These are phyloP conservation scores for Halyomorpha halys DNA, from an alignment of 1,140 invertebrate genomes.

Conservation along the genomic window DNA sequence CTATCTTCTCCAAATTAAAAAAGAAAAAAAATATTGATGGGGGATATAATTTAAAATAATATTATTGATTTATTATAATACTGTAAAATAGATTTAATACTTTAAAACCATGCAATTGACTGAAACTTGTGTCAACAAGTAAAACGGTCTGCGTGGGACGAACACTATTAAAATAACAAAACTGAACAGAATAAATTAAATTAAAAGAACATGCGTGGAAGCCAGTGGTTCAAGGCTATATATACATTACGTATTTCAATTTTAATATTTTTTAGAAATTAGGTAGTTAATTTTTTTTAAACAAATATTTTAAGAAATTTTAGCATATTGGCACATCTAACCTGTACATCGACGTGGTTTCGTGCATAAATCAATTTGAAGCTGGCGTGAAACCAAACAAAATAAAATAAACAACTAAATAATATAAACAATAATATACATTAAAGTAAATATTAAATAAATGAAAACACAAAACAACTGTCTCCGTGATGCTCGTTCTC, in stretches of 20 bases:
- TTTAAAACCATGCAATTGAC: conserved; percentile 15
- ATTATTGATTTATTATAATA: background rate
- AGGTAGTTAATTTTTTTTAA: background rate
- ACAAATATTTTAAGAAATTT: conserved; percentile 1
- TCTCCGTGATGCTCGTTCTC: conserved; percentile 8
- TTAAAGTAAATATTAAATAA: background rate
- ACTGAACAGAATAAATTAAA: background rate
- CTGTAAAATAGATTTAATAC: background rate
- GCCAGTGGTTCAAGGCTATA: conserved; percentile 23
- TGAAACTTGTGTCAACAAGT: conserved; percentile 15
- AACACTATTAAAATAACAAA: conserved; percentile 3
- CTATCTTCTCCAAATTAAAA: too few relatives aligned
- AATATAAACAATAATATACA: background rate
- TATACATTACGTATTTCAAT: conserved; percentile 14
- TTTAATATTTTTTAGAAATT: background rate
- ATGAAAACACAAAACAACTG: conserved; percentile 2
- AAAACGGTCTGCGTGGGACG: conserved; percentile 16
- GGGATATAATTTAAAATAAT: too few relatives aligned
- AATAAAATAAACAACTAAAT: conserved; percentile 15
- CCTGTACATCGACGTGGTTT: conserved; percentile 13
- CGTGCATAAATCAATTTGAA: conserved; percentile 16
- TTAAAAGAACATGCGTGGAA: conserved; percentile 16
- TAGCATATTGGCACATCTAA: conserved; percentile 18
- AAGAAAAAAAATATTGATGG: too few relatives aligned
- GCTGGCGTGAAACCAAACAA: conserved; percentile 8